Conservation (phyloP, 2,888 invertebrate genomes). For the Volucella zonaria region DNA sequence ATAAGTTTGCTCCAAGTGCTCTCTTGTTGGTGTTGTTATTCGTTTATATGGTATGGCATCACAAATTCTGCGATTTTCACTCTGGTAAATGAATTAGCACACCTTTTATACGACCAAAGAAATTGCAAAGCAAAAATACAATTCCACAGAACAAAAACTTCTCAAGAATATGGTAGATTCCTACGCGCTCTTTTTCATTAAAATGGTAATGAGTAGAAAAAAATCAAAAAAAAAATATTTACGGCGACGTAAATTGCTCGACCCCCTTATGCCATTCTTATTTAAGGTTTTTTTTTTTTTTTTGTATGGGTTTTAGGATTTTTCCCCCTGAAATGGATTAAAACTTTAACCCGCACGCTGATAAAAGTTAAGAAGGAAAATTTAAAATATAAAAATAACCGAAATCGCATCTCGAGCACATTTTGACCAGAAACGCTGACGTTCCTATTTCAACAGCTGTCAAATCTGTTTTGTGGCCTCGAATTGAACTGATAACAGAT, state of each 20-base stretch:
- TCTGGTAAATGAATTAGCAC: conserved; percentile 33
- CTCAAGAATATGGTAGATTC: conserved; percentile 22
- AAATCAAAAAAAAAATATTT: background rate
- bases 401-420: background rate
- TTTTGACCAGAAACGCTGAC: conserved; percentile 22
- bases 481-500: conserved; percentile 31
- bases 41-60: too few species aligned
- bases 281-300: conserved; percentile 10
- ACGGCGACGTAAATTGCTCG: conserved; percentile 12
- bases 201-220: conserved; percentile 44
- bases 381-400: background rate
- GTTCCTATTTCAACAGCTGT: conserved; percentile 14
- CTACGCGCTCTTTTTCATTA: conserved; percentile 33
- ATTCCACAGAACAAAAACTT: conserved; percentile 9
- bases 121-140: conserved; percentile 2
- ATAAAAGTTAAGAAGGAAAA: background rate
- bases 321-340: conserved; percentile 1
- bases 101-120: conserved; percentile 11
- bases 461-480: conserved; percentile 6
- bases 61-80: background rate
- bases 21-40: too few species aligned
- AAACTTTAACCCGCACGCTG: conserved; percentile 6
- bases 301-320: background rate
- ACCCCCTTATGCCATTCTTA: background rate
- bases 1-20: conserved; percentile 1